phyloP scores from a whole-genome alignment of 2,888 invertebrate species.

The Nemotelus pantherinus region DNA sequence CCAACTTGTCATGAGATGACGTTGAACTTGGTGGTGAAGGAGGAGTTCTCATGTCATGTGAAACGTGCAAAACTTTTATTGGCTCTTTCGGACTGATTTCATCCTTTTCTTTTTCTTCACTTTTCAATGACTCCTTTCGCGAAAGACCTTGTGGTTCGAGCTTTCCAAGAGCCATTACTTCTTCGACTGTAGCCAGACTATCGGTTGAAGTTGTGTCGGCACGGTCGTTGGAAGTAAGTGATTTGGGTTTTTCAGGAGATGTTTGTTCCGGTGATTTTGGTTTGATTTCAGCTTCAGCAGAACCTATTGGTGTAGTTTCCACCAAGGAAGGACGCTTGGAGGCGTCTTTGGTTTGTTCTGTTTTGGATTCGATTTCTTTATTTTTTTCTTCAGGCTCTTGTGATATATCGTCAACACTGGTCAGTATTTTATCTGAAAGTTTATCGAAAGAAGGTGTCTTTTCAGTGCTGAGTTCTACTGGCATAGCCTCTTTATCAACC shows the following conservation, averaged over 20 bases:
- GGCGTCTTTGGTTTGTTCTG: no score
- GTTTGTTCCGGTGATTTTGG: not conserved
- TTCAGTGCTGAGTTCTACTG: not conserved
- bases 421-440: constrained; percentile 5
- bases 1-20: not conserved
- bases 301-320: no score
- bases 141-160: constrained; percentile 22
- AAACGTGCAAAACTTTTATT: constrained; percentile 43
- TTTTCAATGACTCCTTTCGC: constrained; percentile 44
- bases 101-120: constrained; percentile 49
- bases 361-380: no score
- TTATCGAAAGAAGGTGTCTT: not conserved
- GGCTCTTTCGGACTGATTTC: constrained; percentile 46
- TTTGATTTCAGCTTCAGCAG: not conserved
- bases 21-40: not conserved
- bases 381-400: no score
- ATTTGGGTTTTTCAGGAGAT: constrained; percentile 9
- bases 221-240: constrained; percentile 52
- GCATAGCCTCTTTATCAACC: not conserved
- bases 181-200: constrained; percentile 63
- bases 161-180: constrained; percentile 52
- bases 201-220: constrained; percentile 60
- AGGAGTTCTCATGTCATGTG: constrained; percentile 46
- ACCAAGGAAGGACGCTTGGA: no score
- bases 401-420: not conserved